Percentiles rank a stretch among this genome's conserved stretches.
Conservation (phyloP, 2,797 vertebrate species). For the Falco peregrinus region DNA sequence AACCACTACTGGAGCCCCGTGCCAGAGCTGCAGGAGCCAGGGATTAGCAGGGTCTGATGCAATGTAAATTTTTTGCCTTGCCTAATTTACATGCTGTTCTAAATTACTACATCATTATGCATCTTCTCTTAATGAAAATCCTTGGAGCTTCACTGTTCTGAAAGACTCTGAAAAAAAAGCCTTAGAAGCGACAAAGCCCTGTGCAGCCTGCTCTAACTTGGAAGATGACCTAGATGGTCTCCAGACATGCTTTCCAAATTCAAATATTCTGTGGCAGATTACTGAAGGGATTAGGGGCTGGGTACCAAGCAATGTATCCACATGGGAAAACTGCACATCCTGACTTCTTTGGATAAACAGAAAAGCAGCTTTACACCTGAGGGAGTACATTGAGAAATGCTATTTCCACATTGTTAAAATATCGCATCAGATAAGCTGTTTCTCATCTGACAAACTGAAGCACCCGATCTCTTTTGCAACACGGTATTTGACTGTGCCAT, state of each 20-base stretch:
- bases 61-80: neutral
- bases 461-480: neutral
- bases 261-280: neutral
- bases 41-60: neutral
- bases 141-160: neutral
- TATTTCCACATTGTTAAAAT: neutral
- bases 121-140: neutral
- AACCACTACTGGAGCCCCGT: neutral
- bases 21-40: neutral
- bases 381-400: neutral
- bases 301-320: neutral
- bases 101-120: neutral
- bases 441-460: neutral
- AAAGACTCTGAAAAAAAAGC: neutral
- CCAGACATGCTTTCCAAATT: neutral
- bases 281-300: neutral
- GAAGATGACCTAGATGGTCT: neutral
- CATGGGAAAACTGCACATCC: neutral
- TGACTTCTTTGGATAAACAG: neutral
- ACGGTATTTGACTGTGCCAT: neutral
- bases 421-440: neutral
- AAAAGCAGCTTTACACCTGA: neutral
- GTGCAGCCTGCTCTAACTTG: neutral
- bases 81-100: neutral
- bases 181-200: neutral